phyloP scores from a whole-genome alignment of 2,797 vertebrate species.

The Manis pentadactyla region DNA sequence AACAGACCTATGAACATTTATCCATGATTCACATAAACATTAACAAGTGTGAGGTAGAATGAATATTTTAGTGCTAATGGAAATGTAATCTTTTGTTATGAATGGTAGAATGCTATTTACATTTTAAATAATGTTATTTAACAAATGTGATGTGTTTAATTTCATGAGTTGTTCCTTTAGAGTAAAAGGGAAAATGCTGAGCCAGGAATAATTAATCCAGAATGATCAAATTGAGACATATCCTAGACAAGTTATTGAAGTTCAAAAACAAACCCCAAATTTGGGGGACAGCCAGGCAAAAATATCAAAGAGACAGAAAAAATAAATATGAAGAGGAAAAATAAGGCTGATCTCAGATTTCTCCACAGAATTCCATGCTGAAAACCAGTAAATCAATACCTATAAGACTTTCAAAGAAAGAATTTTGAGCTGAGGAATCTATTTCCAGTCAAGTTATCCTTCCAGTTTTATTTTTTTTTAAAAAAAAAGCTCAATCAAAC shows the following conservation, averaged over 20 bases:
- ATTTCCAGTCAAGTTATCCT: not conserved
- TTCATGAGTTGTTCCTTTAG: constrained; percentile 26
- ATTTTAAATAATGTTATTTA: constrained; percentile 41
- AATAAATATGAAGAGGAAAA: not conserved
- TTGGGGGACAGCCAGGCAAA: not conserved
- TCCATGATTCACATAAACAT: not conserved
- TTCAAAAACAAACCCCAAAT: constrained; percentile 33
- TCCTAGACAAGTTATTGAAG: not conserved
- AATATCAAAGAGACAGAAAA: not conserved
- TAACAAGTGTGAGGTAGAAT: constrained; percentile 42
- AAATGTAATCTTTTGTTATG: constrained; percentile 6
- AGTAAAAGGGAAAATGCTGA: not conserved
- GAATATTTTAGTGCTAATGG: not conserved
- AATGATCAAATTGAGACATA: not conserved
- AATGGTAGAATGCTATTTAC: not conserved
- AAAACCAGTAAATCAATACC: not conserved
- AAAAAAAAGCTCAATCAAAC: not conserved
- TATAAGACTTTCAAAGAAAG: constrained; percentile 34
- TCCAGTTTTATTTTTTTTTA: not conserved
- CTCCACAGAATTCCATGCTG: not conserved
- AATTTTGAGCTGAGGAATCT: constrained; percentile 13
- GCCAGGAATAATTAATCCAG: not conserved
- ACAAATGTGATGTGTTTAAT: not conserved
- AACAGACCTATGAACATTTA: not conserved
- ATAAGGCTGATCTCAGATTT: not conserved